These are phyloP conservation scores for Nomada fabriciana DNA, from an alignment of 2,888 invertebrate genomes.

Conservation along the genomic window DNA sequence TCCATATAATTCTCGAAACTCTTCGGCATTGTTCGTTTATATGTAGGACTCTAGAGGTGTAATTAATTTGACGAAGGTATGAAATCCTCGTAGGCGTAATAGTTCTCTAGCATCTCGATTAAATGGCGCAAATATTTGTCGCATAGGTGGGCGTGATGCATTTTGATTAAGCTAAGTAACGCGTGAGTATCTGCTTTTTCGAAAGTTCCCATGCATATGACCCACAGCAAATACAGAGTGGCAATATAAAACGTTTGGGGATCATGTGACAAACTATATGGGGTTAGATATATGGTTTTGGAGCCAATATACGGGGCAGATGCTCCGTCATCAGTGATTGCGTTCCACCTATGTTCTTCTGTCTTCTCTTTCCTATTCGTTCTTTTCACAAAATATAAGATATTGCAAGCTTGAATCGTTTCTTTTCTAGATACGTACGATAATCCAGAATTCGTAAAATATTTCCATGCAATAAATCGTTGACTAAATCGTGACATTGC, in stretches of 20 bases:
- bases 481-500: neutral
- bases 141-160: neutral
- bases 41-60: too few species aligned
- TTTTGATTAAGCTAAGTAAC: slow-evolving; percentile 27
- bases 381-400: neutral
- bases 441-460: too few species aligned
- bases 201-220: slow-evolving; percentile 63
- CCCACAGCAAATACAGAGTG: slow-evolving; percentile 59
- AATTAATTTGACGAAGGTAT: too few species aligned
- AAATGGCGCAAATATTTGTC: slow-evolving; percentile 21
- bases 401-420: neutral
- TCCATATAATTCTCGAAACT: too few species aligned
- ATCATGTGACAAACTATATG: slow-evolving; percentile 59
- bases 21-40: too few species aligned
- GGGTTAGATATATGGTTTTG: slow-evolving; percentile 60
- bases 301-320: slow-evolving; percentile 74
- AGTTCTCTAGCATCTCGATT: neutral
- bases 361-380: neutral
- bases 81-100: too few species aligned
- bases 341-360: slow-evolving; percentile 29
- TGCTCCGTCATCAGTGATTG: slow-evolving; percentile 61
- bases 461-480: too few species aligned
- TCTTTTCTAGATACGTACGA: too few species aligned
- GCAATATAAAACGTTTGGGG: slow-evolving; percentile 54
- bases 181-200: slow-evolving; percentile 65